Conservation (phyloP, 2,113 vertebrate genomes). For the Acanthochromis polyacanthus region DNA sequence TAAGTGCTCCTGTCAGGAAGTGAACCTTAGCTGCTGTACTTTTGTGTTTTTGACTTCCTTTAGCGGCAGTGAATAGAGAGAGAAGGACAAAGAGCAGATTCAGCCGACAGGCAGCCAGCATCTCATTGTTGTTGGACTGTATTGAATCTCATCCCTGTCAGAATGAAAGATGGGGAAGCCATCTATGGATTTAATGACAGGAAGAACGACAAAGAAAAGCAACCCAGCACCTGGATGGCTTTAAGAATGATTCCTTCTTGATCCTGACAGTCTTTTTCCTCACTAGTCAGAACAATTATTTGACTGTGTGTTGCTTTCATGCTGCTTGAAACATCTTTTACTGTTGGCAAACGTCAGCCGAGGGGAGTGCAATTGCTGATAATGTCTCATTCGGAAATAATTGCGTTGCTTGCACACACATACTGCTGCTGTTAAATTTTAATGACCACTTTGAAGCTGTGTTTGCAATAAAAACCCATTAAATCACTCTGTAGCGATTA, state of each 20-base stretch:
- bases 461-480: conserved; percentile 13
- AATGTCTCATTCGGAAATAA: conserved; percentile 42
- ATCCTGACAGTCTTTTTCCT: background rate
- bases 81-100: background rate
- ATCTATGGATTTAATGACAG: background rate
- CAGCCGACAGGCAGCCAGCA: background rate
- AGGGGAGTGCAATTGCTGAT: conserved; percentile 35
- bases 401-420: conserved; percentile 19
- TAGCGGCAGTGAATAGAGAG: background rate
- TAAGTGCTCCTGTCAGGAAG: background rate
- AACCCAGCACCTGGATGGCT: conserved; percentile 2
- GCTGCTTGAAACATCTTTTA: background rate
- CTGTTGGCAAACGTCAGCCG: conserved; percentile 12
- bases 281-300: no score
- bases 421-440: conserved; percentile 47
- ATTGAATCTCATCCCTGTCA: conserved; percentile 3
- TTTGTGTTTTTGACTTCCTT: background rate
- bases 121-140: background rate
- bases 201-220: background rate
- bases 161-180: background rate
- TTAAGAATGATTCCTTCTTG: background rate
- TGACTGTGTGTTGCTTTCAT: no score
- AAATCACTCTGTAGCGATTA: background rate
- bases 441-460: conserved; percentile 26
- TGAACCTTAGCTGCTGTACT: background rate